Percentiles rank a stretch among this genome's conserved stretches.
Conservation (phyloP, 2,797 vertebrate species). For the Hipposideros larvatus region DNA sequence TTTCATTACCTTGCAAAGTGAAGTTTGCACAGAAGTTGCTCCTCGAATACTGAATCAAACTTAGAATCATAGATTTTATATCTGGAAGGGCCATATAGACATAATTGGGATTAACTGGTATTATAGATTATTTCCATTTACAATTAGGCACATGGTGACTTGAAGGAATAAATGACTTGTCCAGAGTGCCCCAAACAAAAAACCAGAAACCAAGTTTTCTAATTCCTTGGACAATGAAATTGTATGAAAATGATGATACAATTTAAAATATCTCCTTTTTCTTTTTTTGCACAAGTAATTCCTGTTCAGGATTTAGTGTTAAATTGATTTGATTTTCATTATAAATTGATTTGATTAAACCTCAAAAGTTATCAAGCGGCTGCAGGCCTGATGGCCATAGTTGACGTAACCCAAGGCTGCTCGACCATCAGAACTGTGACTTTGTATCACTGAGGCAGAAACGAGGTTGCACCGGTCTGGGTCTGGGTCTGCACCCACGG, state of each 20-base stretch:
- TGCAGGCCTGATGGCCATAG: not conserved
- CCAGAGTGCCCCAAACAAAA: not conserved
- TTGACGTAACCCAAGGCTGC: no score
- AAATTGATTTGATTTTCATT: not conserved
- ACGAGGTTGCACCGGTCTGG: not conserved
- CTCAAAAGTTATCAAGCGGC: not conserved
- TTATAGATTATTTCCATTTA: conserved; percentile 42
- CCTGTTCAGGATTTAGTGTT: not conserved
- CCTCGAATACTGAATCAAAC: not conserved
- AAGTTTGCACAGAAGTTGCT: not conserved
- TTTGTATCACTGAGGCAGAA: not conserved
- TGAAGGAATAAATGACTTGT: conserved; percentile 37
- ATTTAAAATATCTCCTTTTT: not conserved
- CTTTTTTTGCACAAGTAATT: not conserved
- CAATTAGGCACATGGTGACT: not conserved
- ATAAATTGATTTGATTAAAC: no score
- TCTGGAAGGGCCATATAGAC: not conserved
- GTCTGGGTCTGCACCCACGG: not conserved
- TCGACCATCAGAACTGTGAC: not conserved
- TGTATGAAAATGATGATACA: not conserved
- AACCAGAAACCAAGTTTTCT: not conserved
- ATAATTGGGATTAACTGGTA: not conserved
- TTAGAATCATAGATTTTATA: not conserved
- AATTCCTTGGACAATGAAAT: conserved; percentile 17
- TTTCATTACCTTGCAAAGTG: not conserved